These are phyloP conservation scores for Anthoscopus minutus DNA, from an alignment of 2,113 vertebrate species.

Conservation along the genomic window DNA sequence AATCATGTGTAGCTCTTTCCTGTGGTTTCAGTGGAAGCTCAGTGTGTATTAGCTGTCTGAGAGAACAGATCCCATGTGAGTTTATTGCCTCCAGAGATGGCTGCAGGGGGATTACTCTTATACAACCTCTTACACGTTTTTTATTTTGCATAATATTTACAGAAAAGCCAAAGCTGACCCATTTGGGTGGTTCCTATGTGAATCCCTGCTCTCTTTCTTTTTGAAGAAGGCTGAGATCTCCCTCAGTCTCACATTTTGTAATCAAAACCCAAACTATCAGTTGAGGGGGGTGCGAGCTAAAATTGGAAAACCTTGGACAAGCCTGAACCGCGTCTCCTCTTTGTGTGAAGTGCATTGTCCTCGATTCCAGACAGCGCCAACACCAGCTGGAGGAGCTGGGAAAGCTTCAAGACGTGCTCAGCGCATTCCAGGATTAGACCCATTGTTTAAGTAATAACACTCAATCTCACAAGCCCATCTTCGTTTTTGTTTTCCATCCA, in stretches of 20 bases:
- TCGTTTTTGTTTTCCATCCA: background rate
- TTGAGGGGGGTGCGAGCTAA: background rate
- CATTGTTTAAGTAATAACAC: slow-evolving; percentile 20
- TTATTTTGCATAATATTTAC: background rate
- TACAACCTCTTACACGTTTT: background rate
- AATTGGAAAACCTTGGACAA: background rate
- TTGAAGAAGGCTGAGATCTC: background rate
- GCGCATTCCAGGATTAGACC: background rate
- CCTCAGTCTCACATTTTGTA: background rate
- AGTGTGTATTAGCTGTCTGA: background rate
- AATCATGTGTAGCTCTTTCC: background rate
- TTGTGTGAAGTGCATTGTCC: background rate
- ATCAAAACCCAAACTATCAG: background rate
- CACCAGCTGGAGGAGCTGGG: background rate
- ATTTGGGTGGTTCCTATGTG: rapidly evolving
- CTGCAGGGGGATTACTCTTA: background rate
- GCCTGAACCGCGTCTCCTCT: background rate
- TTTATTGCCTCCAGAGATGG: background rate
- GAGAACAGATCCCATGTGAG: background rate
- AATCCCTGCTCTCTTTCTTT: background rate
- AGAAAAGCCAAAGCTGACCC: background rate
- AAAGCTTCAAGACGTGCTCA: background rate
- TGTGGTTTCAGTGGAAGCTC: background rate
- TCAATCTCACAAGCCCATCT: background rate
- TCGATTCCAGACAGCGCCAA: rapidly evolving